Conservation (phyloP, 2,113 vertebrate species). For the Calonectris borealis region DNA sequence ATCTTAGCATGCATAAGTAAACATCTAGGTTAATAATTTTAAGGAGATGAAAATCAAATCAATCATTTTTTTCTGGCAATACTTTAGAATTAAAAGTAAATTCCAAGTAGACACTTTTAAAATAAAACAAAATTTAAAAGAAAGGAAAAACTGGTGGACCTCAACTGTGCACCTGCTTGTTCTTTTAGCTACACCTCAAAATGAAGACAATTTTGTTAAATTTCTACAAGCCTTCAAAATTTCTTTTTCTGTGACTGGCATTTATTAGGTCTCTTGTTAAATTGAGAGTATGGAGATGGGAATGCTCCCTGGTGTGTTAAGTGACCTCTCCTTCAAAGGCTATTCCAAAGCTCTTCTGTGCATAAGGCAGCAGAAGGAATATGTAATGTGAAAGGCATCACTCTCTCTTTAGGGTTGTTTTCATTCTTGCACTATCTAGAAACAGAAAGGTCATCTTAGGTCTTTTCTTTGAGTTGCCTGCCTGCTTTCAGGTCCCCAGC, state of each 20-base stretch:
- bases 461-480: background rate
- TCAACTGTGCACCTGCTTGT: background rate
- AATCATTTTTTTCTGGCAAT: background rate
- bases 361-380: background rate
- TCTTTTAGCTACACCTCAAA: background rate
- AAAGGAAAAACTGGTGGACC: background rate
- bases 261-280: background rate
- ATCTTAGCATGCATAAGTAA: background rate
- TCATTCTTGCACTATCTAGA: background rate
- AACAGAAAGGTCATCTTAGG: background rate
- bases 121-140: background rate
- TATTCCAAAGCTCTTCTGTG: background rate
- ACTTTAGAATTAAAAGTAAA: background rate
- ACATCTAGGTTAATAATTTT: background rate
- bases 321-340: background rate
- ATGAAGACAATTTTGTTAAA: background rate
- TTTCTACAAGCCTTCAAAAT: background rate
- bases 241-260: background rate
- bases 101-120: background rate
- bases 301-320: background rate
- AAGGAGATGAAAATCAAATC: background rate
- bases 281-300: background rate
- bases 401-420: background rate
- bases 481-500: background rate
- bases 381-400: background rate